Percentiles rank a stretch among this genome's conserved stretches.
phyloP scores from a whole-genome alignment of 2,888 invertebrate species.

The Papilio protenor region DNA sequence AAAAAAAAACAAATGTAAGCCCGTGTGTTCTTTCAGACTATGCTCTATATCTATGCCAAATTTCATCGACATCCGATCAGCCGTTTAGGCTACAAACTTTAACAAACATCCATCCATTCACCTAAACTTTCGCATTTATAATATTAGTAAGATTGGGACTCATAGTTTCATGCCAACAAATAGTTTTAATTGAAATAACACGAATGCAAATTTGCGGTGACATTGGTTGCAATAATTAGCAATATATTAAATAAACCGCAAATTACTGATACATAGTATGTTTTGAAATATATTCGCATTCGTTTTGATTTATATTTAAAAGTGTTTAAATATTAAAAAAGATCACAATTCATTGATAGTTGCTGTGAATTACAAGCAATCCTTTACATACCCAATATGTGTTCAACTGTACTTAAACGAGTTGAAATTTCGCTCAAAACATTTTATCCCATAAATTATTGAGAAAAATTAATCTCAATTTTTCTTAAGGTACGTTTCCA shows the following conservation, averaged over 20 bases:
- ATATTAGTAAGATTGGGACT: too few relatives aligned
- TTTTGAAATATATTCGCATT: neutral
- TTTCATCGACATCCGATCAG: too few relatives aligned
- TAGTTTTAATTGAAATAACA: slow-evolving; percentile 20
- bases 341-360: neutral
- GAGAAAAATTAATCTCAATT: neutral
- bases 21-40: too few relatives aligned
- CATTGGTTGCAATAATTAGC: slow-evolving; percentile 27
- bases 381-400: too few relatives aligned
- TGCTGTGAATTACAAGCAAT: neutral
- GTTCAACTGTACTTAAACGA: neutral
- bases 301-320: neutral
- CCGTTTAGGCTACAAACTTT: too few relatives aligned
- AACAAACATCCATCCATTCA: too few relatives aligned
- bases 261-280: neutral
- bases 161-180: slow-evolving; percentile 2
- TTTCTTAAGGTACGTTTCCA: slow-evolving; percentile 10
- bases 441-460: neutral
- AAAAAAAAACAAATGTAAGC: too few relatives aligned
- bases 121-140: too few relatives aligned
- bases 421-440: neutral
- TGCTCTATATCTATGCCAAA: too few relatives aligned
- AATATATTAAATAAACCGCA: neutral
- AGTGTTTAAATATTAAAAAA: neutral
- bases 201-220: slow-evolving; percentile 21